Base-by-base conservation (phyloP, 2,888 invertebrate species). In the Heterodera filipjevi region DNA sequence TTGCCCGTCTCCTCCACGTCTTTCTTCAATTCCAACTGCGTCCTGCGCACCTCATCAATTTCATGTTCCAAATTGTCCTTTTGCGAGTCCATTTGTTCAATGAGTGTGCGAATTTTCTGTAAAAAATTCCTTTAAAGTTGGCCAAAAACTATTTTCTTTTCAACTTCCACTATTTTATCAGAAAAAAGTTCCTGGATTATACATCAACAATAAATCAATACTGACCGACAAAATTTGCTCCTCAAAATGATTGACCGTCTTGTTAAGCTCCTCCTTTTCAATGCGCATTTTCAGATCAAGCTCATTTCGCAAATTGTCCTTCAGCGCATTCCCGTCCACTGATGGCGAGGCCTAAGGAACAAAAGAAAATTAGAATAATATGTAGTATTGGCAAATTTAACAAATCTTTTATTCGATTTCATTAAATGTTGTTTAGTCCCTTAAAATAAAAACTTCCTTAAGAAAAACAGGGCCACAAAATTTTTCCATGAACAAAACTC, bases 271-370 rank as follows among this genome's bases (percentile, higher is more conserved):
- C 59, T 59, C 59, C 59, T 59, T 59, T 59, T 59, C 59, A 10
- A 27, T n/a, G 59, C 59, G 59, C 59, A 59, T 27, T 27, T 59
- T 59, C 59, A 59, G 0, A 27, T 59, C 59, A n/a, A 59, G 27
- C 59, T 59, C 59, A 27, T 59, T 59, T 27, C 59, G 59, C 59
- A 59, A 59, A 27, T 59, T 59, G 59, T 27, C 59, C 59, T 59
- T 27, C 27, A 27, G 59, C 12, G 39, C 39, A 2, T 39, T 39
- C 12, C 39, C 39, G 39, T 39, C 39, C 6, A 39, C 12, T 39
- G 39, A 10, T 39, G 39, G 39, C 6, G 39, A 10, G 39, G 39
- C 8, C 39, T 39, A 39, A 39, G 10, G 10, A 39, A 39, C 12
- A 39, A 39, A 6, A 39, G 12, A 39, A 39, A 12, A 39, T 2